Evolutionary conservation across 2,888 invertebrate genomes (phyloP).

Genomic region (Tachina grossa): DNA sequence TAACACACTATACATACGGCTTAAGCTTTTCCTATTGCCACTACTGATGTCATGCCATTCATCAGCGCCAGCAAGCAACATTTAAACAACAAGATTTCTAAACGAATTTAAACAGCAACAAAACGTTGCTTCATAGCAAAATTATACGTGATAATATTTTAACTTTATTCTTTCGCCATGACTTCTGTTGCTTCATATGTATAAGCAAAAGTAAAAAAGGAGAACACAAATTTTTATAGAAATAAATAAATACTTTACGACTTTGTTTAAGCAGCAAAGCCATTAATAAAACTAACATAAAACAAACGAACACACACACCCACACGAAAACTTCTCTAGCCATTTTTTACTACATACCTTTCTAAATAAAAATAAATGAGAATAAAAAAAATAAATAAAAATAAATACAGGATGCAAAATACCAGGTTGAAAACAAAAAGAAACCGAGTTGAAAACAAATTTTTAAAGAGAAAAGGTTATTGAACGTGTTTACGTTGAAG

Average conservation of each 20-base stretch:
- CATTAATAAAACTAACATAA: constrained; percentile 71
- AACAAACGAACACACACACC: background rate
- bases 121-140: constrained; percentile 52
- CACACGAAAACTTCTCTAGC: constrained; percentile 13
- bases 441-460: constrained; percentile 10
- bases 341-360: constrained; percentile 49
- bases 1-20: constrained; percentile 18
- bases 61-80: constrained; percentile 70
- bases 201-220: background rate
- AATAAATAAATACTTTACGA: constrained; percentile 66
- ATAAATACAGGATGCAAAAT: constrained; percentile 32
- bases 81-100: constrained; percentile 55
- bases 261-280: constrained; percentile 67
- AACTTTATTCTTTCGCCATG: constrained; percentile 50
- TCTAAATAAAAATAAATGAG: constrained; percentile 36
- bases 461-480: constrained; percentile 63
- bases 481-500: constrained; percentile 65
- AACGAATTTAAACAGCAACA: constrained; percentile 40
- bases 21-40: background rate
- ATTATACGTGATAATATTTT: constrained; percentile 66
- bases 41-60: constrained; percentile 64
- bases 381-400: constrained; percentile 2
- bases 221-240: constrained; percentile 20
- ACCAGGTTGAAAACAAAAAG: constrained; percentile 28
- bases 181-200: constrained; percentile 18